phyloP scores from a whole-genome alignment of 1,140 invertebrate species.

The Littorina saxatilis region DNA sequence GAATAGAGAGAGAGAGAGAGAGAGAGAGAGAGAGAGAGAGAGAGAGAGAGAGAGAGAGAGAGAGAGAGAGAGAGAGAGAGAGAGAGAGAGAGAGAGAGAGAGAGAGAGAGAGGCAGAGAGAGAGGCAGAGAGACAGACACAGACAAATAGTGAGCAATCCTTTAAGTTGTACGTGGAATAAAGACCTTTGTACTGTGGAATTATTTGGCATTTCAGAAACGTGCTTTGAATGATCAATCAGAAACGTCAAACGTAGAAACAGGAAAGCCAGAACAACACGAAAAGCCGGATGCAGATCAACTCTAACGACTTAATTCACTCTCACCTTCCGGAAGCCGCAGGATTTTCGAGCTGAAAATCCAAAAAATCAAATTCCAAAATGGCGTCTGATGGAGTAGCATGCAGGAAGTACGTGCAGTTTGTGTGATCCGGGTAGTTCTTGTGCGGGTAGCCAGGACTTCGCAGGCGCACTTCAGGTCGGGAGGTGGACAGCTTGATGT shows the following conservation, averaged over 20 bases:
- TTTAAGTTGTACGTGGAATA: too few relatives aligned
- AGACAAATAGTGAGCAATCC: neutral
- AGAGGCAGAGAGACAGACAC: neutral
- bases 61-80: neutral
- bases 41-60: neutral
- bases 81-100: neutral
- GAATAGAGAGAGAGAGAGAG: neutral
- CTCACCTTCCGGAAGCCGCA: neutral
- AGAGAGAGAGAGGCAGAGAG: neutral
- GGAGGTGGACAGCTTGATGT: neutral
- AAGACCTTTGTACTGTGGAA: too few relatives aligned
- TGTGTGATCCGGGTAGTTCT: conserved; percentile 13
- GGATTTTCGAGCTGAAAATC: conserved; percentile 29
- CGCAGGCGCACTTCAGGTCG: neutral
- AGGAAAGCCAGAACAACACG: too few relatives aligned
- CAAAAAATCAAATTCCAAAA: conserved; percentile 22
- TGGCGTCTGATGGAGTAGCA: neutral
- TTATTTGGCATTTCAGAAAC: too few relatives aligned
- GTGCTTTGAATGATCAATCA: too few relatives aligned
- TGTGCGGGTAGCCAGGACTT: conserved; percentile 17
- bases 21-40: conserved; percentile 1
- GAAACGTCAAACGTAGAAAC: too few relatives aligned
- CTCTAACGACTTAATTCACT: too few relatives aligned
- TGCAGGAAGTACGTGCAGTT: conserved; percentile 21
- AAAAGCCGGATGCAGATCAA: too few relatives aligned